Percentiles rank a stretch among this genome's conserved stretches.
phyloP scores from a whole-genome alignment of 2,113 vertebrate genomes.

The Dromas ardeola region DNA sequence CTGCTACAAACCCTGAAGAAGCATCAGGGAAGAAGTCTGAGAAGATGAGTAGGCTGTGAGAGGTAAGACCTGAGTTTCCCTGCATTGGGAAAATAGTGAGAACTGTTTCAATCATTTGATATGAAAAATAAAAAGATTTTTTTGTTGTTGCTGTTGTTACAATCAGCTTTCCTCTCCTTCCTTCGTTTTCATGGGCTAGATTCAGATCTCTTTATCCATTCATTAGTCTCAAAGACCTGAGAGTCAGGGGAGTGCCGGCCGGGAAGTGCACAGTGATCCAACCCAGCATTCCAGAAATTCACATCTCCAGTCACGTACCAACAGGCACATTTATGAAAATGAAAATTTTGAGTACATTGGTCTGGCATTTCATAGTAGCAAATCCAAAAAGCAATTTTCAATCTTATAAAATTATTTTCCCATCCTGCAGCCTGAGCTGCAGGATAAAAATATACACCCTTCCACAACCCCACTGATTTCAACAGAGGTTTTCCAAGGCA shows the following conservation, averaged over 20 bases:
- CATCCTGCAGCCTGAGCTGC: neutral
- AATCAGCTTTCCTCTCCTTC: neutral
- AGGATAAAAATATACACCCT: neutral
- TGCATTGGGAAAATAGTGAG: neutral
- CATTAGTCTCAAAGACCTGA: neutral
- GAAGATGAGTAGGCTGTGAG: neutral
- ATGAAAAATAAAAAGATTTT: neutral
- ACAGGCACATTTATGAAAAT: neutral
- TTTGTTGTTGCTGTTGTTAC: neutral
- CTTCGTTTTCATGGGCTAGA: neutral
- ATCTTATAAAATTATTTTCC: neutral
- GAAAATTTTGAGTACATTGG: neutral
- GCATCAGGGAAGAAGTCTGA: neutral
- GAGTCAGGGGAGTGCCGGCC: accelerated
- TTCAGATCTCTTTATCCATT: neutral
- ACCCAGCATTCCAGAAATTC: neutral
- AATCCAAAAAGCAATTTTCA: neutral
- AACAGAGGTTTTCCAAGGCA: neutral
- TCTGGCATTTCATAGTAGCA: neutral
- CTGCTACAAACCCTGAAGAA: neutral
- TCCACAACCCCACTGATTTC: neutral
- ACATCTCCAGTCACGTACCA: neutral
- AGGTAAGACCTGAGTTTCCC: neutral
- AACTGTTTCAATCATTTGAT: neutral
- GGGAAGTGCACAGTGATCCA: neutral